Evolutionary conservation across 2,113 vertebrate genomes (phyloP).

Genomic region (Sterrhoptilus dennistouni): DNA sequence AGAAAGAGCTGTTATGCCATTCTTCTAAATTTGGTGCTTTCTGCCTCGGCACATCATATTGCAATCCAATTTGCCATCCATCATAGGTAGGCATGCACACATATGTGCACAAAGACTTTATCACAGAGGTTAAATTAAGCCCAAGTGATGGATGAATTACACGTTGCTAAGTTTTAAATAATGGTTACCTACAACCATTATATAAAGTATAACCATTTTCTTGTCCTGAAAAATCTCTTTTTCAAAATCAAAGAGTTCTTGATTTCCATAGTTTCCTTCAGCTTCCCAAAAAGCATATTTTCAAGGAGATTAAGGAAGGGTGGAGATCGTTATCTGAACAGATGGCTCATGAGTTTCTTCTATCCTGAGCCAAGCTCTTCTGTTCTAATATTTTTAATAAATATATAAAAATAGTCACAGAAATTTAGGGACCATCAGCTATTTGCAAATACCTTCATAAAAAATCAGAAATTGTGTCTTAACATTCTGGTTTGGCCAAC

Average conservation of each 20-base stretch:
- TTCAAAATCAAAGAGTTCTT: background rate
- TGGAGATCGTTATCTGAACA: background rate
- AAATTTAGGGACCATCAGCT: background rate
- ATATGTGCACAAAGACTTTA: background rate
- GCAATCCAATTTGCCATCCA: background rate
- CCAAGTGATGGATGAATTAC: background rate
- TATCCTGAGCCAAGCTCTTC: background rate
- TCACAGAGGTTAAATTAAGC: background rate
- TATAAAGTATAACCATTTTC: background rate
- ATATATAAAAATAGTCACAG: background rate
- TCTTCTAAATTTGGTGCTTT: background rate
- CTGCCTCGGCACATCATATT: accelerated
- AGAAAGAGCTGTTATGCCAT: background rate
- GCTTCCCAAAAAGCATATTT: background rate
- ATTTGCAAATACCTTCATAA: background rate
- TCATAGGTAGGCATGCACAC: background rate
- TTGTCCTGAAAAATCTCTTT: background rate
- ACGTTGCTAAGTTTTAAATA: background rate
- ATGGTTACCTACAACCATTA: background rate
- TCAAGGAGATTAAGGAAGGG: background rate
- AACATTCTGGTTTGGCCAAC: background rate
- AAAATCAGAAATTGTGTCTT: background rate
- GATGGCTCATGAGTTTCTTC: background rate
- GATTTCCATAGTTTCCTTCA: background rate
- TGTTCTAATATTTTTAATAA: background rate